phyloP scores from a whole-genome alignment of 2,888 invertebrate genomes.

The Dione juno region DNA sequence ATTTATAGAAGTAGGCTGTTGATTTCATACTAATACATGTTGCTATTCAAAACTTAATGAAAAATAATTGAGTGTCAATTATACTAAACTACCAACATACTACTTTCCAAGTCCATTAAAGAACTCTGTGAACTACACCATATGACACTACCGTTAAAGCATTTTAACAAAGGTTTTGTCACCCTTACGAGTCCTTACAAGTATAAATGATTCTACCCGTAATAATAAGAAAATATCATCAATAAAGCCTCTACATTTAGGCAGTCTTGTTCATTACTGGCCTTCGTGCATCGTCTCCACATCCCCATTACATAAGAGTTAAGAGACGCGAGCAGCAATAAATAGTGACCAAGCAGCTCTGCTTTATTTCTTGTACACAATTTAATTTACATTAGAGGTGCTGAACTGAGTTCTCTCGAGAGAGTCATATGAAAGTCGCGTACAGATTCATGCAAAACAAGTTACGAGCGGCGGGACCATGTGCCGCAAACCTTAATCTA shows the following conservation, averaged over 20 bases:
- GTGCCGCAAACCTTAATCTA: slow-evolving; percentile 75
- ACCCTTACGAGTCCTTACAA: slow-evolving; percentile 12
- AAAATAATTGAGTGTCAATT: slow-evolving; percentile 9
- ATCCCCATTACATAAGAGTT: slow-evolving; percentile 78
- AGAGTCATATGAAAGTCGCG: slow-evolving; percentile 76
- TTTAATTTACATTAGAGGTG: slow-evolving; percentile 82
- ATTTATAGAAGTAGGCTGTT: not conserved
- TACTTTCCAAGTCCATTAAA: slow-evolving; percentile 9
- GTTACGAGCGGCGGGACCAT: slow-evolving; percentile 73
- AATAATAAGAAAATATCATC: slow-evolving; percentile 63
- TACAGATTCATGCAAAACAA: slow-evolving; percentile 79
- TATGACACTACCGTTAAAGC: slow-evolving; percentile 20
- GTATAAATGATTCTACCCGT: slow-evolving; percentile 33
- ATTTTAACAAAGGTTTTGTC: slow-evolving; percentile 25
- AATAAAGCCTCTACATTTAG: slow-evolving; percentile 79
- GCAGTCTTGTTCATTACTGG: slow-evolving; percentile 77
- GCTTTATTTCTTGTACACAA: slow-evolving; percentile 82
- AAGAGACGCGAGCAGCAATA: slow-evolving; percentile 78
- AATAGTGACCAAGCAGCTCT: slow-evolving; percentile 75
- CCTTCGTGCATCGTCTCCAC: slow-evolving; percentile 69
- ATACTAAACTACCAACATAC: slow-evolving; percentile 1
- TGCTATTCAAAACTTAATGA: not conserved
- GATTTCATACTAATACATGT: not conserved
- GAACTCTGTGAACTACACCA: slow-evolving; percentile 37
- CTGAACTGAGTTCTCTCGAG: slow-evolving; percentile 71